These are phyloP conservation scores for Zaprionus capensis DNA, from an alignment of 1,140 invertebrate species.

Conservation along the genomic window DNA sequence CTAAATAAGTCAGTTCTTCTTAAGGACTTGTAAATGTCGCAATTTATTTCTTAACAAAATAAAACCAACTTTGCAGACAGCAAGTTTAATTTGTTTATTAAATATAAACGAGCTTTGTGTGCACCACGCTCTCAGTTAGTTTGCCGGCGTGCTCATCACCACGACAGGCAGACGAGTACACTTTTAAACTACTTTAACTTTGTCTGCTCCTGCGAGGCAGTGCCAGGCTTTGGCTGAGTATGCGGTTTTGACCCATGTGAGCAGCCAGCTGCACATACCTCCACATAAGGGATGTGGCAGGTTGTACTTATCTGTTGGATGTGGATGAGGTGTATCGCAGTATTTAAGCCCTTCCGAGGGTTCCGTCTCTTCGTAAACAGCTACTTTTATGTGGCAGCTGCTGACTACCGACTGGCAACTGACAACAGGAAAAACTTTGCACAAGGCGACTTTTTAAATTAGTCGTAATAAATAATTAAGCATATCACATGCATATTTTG, in stretches of 20 bases:
- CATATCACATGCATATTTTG: conserved; percentile 64
- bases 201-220: conserved; percentile 39
- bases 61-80: conserved; percentile 57
- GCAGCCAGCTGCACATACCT: conserved; percentile 5
- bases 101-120: conserved; percentile 77
- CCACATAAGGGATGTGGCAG: conserved; percentile 22
- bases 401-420: conserved; percentile 21
- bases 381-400: conserved; percentile 35
- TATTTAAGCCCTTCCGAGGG: conserved; percentile 53
- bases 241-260: conserved; percentile 59
- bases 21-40: neutral
- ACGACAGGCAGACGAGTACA: conserved; percentile 47
- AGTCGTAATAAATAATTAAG: conserved; percentile 80
- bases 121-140: conserved; percentile 51
- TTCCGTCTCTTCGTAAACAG: conserved; percentile 41
- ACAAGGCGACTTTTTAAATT: conserved; percentile 67
- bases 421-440: conserved; percentile 29
- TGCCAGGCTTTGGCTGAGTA: conserved; percentile 23
- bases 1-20: neutral
- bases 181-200: conserved; percentile 80
- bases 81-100: conserved; percentile 82
- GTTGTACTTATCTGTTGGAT: conserved; percentile 32
- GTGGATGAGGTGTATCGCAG: conserved; percentile 18
- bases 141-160: conserved; percentile 51
- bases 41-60: conserved; percentile 27